Conservation (phyloP, 2,888 invertebrate genomes). For the Synergus umbraculus region DNA sequence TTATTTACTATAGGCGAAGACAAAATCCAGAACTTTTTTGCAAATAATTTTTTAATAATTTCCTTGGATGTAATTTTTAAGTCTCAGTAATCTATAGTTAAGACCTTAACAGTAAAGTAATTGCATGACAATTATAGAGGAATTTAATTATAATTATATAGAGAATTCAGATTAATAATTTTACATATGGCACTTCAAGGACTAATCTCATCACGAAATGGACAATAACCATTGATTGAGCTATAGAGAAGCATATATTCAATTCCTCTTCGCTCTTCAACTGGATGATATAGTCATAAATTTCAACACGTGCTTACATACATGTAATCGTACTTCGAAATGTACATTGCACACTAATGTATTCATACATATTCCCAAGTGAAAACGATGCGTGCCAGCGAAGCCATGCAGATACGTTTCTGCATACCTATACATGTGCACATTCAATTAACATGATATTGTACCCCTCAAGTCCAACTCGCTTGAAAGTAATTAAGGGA, state of each 20-base stretch:
- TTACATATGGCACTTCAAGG: slow-evolving; percentile 47
- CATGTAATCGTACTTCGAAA: neutral
- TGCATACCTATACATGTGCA: neutral
- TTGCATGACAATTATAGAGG: neutral
- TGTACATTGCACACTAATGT: neutral
- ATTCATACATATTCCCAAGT: slow-evolving; percentile 1
- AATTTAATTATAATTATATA: too few species aligned
- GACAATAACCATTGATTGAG: slow-evolving; percentile 59
- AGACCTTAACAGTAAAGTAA: slow-evolving; percentile 51
- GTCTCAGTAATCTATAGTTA: neutral
- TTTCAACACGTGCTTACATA: neutral
- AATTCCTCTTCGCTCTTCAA: slow-evolving; percentile 2
- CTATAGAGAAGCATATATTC: slow-evolving; percentile 7
- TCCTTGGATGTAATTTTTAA: too few species aligned
- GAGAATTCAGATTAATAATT: neutral
- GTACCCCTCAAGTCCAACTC: neutral
- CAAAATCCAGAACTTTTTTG: too few species aligned
- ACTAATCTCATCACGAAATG: slow-evolving; percentile 56
- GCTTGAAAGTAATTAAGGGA: neutral
- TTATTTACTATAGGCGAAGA: too few species aligned
- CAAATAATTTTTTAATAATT: too few species aligned
- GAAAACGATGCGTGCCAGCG: neutral
- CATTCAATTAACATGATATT: slow-evolving; percentile 28
- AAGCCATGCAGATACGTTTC: neutral
- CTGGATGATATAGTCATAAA: neutral